Evolutionary conservation across 64 coral and sea anemone species (phyloP), one percentile per base, ranked within the genome.

Genomic region (Trachythela sp.): DNA sequence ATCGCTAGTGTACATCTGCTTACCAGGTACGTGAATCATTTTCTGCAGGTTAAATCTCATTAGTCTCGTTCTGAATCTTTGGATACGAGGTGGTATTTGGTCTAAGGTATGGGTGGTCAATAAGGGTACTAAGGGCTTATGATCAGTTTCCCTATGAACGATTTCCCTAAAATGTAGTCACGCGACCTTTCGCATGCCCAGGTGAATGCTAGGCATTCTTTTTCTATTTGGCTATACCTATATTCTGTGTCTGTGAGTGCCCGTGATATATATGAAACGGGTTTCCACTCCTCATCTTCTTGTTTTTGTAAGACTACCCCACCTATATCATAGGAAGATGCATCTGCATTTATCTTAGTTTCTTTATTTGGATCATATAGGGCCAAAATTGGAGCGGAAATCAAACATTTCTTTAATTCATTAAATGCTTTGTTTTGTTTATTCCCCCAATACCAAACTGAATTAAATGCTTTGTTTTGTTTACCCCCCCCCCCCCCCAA

Each of bases 221-320:
- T 77, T 77, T 77, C 71, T 9, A 77, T 77, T 35, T 77, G 71
- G 30, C 71, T 77, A 35, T 77, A 77, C 17, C 71, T 77, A 77
- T 9, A 9, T 27, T 77, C 71, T 27, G 31, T 18, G 17, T 77
- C 71, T 77, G 71, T 77, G 8, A 77, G 36, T 36, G 71, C 71
- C 2, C 71, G 29, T 70, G 64, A 70, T 26, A 70, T 15, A 70
- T 70, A 70, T 22, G 64, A 70, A 70, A 70, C 64, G 10, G 64
- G 64, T 70, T 77, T 77, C 71, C 71, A 77, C 29, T 77, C 18
- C 20, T 8, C 36, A 11, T 77, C 17, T 36, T 77, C 36, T 77
- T 77, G n/a, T 39, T 77, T 77, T 77, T 77, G 71, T 39, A 77
- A 77, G 3, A 77, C 30, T 14, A 77, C 31, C 4, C 30, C 71